A percentile compares a stretch with the other conserved stretches of the same genome.
These are phyloP conservation scores for Phengaris arion DNA, from an alignment of 2,888 invertebrate species.

Conservation along the genomic window DNA sequence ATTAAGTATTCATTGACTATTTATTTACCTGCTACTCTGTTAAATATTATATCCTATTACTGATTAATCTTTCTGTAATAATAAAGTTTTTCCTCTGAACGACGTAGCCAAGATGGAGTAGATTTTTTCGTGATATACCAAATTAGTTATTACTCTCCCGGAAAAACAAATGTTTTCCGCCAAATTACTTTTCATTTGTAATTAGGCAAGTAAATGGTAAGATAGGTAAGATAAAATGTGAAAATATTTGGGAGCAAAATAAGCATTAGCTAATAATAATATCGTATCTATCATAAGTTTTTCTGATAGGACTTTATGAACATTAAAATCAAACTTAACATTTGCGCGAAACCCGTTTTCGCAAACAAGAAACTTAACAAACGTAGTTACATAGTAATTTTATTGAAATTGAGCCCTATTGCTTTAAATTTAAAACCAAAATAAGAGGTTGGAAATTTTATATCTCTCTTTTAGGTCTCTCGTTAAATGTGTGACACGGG, in stretches of 20 bases:
- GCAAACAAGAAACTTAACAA: too few species aligned
- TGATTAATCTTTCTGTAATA: constrained; percentile 21
- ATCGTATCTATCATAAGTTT: too few species aligned
- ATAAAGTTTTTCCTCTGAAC: constrained; percentile 34
- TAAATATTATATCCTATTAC: background rate
- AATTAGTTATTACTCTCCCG: constrained; percentile 41
- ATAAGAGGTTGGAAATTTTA: constrained; percentile 11
- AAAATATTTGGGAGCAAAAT: background rate
- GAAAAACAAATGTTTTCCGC: constrained; percentile 21
- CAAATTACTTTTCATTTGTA: constrained; percentile 20
- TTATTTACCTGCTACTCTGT: too few species aligned
- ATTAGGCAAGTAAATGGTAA: background rate
- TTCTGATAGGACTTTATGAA: too few species aligned
- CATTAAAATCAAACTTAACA: too few species aligned
- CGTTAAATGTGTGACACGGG: constrained; percentile 59
- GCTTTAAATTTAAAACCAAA: background rate
- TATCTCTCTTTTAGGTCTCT: too few species aligned
- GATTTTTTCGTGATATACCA: constrained; percentile 45
- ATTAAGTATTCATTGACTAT: too few species aligned
- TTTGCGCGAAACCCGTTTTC: too few species aligned
- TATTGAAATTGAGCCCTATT: too few species aligned
- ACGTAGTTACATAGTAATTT: too few species aligned
- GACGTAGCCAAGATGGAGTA: constrained; percentile 42
- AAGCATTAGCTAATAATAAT: background rate
- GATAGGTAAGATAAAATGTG: background rate